Percentiles rank a stretch among this genome's conserved stretches.
Evolutionary conservation across 1,140 invertebrate species (phyloP).

Genomic region (Hyposmocoma kahamanoa): DNA sequence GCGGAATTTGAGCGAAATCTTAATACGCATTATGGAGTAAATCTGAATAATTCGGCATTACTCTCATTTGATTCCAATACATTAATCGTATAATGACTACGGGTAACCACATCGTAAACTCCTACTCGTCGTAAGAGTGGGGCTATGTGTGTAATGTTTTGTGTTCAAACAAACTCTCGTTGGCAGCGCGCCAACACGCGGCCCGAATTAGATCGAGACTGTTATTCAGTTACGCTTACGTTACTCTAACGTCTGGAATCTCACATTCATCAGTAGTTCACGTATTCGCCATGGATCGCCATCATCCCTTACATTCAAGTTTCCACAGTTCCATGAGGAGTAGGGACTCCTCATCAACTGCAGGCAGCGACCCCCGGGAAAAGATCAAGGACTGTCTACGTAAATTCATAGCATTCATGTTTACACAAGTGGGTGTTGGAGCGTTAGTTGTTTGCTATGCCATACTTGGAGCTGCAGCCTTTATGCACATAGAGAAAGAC

Average conservation of each 20-base stretch:
- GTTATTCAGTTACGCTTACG: constrained; percentile 17
- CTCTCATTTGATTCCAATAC: too few relatives aligned
- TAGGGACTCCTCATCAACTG: constrained; percentile 79
- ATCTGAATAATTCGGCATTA: too few relatives aligned
- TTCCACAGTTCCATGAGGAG: constrained; percentile 76
- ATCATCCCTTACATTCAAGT: constrained; percentile 46
- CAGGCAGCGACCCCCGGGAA: constrained; percentile 79
- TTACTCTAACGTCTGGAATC: constrained; percentile 12
- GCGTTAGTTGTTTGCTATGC: constrained; percentile 96
- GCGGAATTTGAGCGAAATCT: too few relatives aligned
- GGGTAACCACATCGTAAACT: too few relatives aligned
- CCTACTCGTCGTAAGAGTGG: too few relatives aligned
- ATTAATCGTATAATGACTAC: too few relatives aligned
- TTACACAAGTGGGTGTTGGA: constrained; percentile 95
- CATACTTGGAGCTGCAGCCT: constrained; percentile 94
- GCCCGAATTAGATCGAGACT: constrained; percentile 47
- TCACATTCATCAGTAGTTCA: background rate
- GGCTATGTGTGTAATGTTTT: too few relatives aligned
- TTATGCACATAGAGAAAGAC: constrained; percentile 88
- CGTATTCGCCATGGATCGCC: constrained; percentile 42
- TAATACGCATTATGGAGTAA: too few relatives aligned
- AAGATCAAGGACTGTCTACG: constrained; percentile 87
- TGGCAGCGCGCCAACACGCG: constrained; percentile 43
- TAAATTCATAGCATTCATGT: constrained; percentile 92
- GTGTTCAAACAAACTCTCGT: constrained; percentile 17